phyloP scores from a whole-genome alignment of 2,113 vertebrate genomes.

The Urocolius indicus region DNA sequence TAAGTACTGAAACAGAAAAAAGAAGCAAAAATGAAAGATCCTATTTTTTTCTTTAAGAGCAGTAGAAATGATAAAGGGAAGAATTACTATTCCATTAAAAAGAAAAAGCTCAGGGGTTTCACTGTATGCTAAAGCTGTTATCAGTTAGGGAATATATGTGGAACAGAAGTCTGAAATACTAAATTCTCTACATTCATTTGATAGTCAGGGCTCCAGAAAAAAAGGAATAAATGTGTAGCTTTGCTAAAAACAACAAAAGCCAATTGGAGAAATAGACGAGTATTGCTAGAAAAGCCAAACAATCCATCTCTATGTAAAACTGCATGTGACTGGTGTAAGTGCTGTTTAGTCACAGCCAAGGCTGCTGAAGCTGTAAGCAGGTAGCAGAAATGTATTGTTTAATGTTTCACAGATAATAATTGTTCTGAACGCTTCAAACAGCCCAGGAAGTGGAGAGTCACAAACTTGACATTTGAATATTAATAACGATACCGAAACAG shows the following conservation, averaged over 20 bases:
- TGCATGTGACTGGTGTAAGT: conserved; percentile 1
- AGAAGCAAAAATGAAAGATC: neutral
- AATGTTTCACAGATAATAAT: conserved; percentile 72
- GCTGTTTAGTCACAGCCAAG: conserved; percentile 48
- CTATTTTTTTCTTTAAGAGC: neutral
- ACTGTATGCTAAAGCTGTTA: neutral
- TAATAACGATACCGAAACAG: conserved; percentile 80
- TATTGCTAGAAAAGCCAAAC: neutral
- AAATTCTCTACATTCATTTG: conserved; percentile 10
- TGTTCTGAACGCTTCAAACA: conserved; percentile 73
- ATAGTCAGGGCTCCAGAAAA: conserved; percentile 26
- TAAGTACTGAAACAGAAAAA: neutral
- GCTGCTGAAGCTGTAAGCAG: conserved; percentile 60
- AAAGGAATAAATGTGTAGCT: neutral
- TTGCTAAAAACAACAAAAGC: conserved; percentile 31
- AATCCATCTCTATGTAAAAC: conserved; percentile 16
- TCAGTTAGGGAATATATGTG: neutral
- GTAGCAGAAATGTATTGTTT: conserved; percentile 68
- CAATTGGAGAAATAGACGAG: conserved; percentile 19
- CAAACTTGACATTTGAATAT: conserved; percentile 80
- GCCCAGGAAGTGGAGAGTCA: conserved; percentile 77
- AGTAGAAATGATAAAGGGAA: neutral
- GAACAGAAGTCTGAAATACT: conserved; percentile 13
- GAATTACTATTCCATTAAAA: neutral
- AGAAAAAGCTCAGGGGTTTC: neutral